Base-by-base conservation (phyloP, 2,113 vertebrate genomes). In the Ochotona curzoniae region DNA sequence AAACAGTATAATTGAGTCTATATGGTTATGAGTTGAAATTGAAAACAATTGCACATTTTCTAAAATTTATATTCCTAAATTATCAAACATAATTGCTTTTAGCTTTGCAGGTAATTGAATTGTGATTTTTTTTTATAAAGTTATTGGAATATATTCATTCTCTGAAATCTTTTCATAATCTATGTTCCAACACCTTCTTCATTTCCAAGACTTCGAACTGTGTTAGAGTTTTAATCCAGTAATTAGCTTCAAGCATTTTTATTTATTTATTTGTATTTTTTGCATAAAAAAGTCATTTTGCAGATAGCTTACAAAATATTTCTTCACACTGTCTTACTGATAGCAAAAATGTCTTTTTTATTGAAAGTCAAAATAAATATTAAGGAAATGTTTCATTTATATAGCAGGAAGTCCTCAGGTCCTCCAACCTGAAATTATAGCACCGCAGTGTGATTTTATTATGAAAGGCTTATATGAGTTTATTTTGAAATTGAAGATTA, bases 11-110 rank as follows among this genome's bases (percentile, higher is more conserved):
- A 96, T 88, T 94, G 88, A 54, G 60, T 90, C 28, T 94, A 90
- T 83, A 94, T 94, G 54, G 75, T 96, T 94, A 92, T 92, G 93
- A 74, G 82, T 93, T 93, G 60, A 95, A 95, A 93, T n/a, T 92
- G 88, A 96, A 97, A 97, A 86, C 88, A 96, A 95, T 85, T 90
- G n/a, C 35, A 49, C 92, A 90, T 94, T 96, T 96, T 61, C 71
- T 96, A 83, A 88, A 79, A 88, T 92, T 95, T 95, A 83, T 89
- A 79, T 85, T 82, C 70, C 69, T 93, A 93, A 95, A 93, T 92
- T 93, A 93, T 90, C 88, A 75, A 92, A 83, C 63, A 26, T 95
- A 71, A 93, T 92, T 87, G 54, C 63, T 87, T 91, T 70, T 28
- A 63, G 71, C 94, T 82, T 82, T 82, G 38, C 79, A 96, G 93